Evolutionary conservation across 1,140 invertebrate genomes (phyloP), one percentile per base, ranked within the genome.

Genomic region (Orius laevigatus): DNA sequence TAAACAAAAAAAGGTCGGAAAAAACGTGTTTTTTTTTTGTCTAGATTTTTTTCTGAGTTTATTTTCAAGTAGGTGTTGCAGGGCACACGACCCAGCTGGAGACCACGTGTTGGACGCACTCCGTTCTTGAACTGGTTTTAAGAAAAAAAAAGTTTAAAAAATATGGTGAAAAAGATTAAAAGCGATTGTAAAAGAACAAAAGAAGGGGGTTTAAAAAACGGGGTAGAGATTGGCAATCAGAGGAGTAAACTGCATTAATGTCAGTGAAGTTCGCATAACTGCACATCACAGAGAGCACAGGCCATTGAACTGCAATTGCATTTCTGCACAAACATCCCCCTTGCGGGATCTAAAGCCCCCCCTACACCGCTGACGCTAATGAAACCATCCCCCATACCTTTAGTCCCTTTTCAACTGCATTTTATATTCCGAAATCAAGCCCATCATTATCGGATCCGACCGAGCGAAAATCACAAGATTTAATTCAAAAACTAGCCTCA

Each of bases 241-340:
- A 14, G 18, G 43, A 32, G 43, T 11, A 31, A 45, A 45, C 19
- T 45, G 43, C 43, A 45, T 45, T 45, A 45, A 19, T 45, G 43
- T 16, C 43, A 32, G 25, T 31, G 43, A 32, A 31, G n/a, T 33
- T 45, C 43, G 32, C 43, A 45, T 45, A 45, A 45, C 43, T 45
- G 43, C 43, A 45, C 43, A 45, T 45, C 43, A 45, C 43, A 45
- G 19, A 18, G 43, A 33, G 25, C 25, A 45, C 43, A 45, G 10
- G 20, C 43, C 43, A 45, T 45, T 45, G 43, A 45, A 45, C 43
- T 45, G 43, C 43, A 45, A 45, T 45, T 45, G 43, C 43, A 45
- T 45, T 45, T 42, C 40, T 45, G 43, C 19, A 45, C n/a, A n/a
- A n/a, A 38, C 15, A n/a, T 38, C 36, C 36, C n/a, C 36, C 36